Conservation (phyloP, 2,113 vertebrate species). For the Cepphus grylle region DNA sequence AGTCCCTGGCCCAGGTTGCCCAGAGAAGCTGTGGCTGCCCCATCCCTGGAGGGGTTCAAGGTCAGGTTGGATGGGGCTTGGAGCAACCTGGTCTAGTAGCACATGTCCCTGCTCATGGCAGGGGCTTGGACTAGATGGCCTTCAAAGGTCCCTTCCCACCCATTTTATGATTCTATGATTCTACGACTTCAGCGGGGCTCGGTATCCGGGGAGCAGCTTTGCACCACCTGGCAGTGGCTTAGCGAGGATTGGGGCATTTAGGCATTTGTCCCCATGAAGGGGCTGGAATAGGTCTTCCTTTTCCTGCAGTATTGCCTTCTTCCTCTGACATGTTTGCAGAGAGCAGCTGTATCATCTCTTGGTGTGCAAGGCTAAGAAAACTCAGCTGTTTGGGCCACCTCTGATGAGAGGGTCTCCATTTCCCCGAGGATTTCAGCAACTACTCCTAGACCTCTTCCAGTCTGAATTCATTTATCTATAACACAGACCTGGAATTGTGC, state of each 20-base stretch:
- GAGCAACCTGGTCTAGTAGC: background rate
- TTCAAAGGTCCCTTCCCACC: background rate
- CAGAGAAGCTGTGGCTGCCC: fast-evolving
- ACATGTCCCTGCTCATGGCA: background rate
- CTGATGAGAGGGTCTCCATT: background rate
- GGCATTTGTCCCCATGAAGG: too few species aligned
- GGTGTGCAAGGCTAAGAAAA: background rate
- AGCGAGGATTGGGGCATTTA: too few species aligned
- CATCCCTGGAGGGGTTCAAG: background rate
- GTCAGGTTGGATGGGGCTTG: background rate
- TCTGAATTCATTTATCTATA: background rate
- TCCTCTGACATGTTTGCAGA: background rate
- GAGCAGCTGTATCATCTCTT: background rate
- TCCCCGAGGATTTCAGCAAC: background rate
- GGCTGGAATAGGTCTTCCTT: background rate
- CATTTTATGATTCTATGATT: background rate
- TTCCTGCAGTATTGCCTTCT: background rate
- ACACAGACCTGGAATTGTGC: background rate
- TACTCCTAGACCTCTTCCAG: background rate
- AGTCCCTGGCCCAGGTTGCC: too few species aligned
- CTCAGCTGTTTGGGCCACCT: background rate
- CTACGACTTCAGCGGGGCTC: too few species aligned
- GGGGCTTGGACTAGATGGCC: background rate
- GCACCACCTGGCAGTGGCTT: too few species aligned
- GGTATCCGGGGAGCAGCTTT: too few species aligned